These are phyloP conservation scores for Balaeniceps rex DNA, from an alignment of 2,113 vertebrate genomes.

Conservation along the genomic window DNA sequence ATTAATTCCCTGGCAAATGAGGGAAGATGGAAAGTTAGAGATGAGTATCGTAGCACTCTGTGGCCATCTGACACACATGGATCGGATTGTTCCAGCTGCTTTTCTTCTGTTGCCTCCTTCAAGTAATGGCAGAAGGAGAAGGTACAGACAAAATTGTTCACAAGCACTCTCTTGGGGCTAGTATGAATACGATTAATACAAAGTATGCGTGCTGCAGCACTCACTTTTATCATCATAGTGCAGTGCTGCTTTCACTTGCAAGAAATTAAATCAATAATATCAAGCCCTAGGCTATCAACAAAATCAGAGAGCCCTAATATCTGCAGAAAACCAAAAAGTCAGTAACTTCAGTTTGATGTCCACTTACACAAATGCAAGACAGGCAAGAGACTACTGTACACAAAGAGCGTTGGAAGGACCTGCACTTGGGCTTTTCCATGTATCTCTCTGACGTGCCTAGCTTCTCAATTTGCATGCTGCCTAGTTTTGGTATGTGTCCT, in stretches of 20 bases:
- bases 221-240: background rate
- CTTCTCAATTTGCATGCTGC: background rate
- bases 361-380: rapidly evolving
- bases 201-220: background rate
- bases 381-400: rapidly evolving
- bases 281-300: rapidly evolving
- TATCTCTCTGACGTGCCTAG: rapidly evolving
- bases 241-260: background rate
- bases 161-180: background rate
- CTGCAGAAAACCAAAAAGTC: background rate
- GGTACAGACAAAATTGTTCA: rapidly evolving
- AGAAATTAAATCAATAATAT: background rate
- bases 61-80: background rate
- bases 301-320: rapidly evolving
- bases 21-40: background rate
- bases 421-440: rapidly evolving
- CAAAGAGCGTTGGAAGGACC: rapidly evolving
- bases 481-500: rapidly evolving
- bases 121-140: background rate
- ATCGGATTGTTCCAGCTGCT: background rate
- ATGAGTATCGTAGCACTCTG: background rate
- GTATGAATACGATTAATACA: rapidly evolving
- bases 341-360: background rate
- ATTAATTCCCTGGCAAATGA: background rate
- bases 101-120: background rate